Evolutionary conservation across 2,888 invertebrate species (phyloP), one percentile per base, ranked within the genome.

Genomic region (Synanthedon vespiformis): DNA sequence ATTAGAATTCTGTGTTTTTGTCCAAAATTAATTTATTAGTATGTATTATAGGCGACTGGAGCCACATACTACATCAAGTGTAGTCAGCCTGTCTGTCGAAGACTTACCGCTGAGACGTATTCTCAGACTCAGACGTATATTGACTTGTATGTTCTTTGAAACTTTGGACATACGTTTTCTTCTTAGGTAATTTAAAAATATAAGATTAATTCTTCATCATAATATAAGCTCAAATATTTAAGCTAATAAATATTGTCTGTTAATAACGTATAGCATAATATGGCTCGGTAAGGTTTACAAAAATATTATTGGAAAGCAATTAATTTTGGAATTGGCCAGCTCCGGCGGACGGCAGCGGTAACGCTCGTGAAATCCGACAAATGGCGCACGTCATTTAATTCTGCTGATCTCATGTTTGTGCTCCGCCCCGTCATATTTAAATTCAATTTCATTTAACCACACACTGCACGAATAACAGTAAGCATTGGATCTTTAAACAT

Each of bases 351-450:
- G 61, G 63, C 63, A 34, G 63, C 61, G 65, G 62, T 61, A 59
- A 57, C 61, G 67, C 62, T 67, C 68, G 68, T 66, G 73, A 65
- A 73, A 67, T 69, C 71, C 77, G 74, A 80, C 80, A 80, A 80
- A 80, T 78, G 77, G 78, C 71, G 65, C 72, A 66, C 78, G 77
- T 81, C 82, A 80, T 85, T 85, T 82, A 80, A 81, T 82, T 77
- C 71, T 68, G 85, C 83, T 80, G 82, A 84, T 77, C 78, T 75
- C 82, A 78, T 86, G 82, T 86, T 85, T 87, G 83, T 74, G 67
- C 74, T 66, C 70, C 64, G 62, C 70, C 69, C 80, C 79, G 78
- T 83, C 80, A 83, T 85, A 84, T 86, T 85, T 81, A 82, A 86
- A 85, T 85, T 85, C 77, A 84, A 85, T 81, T 83, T 81, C 8